phyloP scores from a whole-genome alignment of 2,888 invertebrate species.

The Polymixis flavicincta region DNA sequence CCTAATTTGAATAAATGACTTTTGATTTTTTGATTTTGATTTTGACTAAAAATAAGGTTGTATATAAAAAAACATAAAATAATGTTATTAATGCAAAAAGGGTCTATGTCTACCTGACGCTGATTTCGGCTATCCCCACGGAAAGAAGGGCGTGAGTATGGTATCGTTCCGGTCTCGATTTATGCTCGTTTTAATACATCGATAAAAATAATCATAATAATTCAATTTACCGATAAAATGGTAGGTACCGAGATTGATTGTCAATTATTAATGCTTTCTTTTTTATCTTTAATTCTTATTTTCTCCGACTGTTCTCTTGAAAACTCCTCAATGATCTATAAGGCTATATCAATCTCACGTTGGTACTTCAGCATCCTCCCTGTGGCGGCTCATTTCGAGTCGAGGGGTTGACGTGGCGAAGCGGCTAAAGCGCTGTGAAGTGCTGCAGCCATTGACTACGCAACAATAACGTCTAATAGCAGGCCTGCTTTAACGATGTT shows the following conservation, averaged over 20 bases:
- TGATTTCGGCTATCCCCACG: too few relatives aligned
- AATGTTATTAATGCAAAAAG: too few relatives aligned
- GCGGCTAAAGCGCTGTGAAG: constrained; percentile 78
- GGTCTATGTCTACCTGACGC: too few relatives aligned
- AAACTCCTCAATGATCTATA: constrained; percentile 43
- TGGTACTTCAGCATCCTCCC: constrained; percentile 58
- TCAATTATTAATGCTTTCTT: neutral
- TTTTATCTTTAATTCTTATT: neutral
- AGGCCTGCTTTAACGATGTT: constrained; percentile 68
- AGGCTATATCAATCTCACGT: constrained; percentile 64
- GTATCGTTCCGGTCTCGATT: neutral
- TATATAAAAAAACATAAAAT: too few relatives aligned
- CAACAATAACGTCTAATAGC: constrained; percentile 83
- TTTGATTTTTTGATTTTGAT: too few relatives aligned
- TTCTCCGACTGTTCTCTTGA: constrained; percentile 20
- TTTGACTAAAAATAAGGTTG: too few relatives aligned
- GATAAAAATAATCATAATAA: constrained; percentile 3
- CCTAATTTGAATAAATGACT: too few relatives aligned
- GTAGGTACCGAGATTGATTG: constrained; percentile 2
- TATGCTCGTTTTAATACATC: neutral
- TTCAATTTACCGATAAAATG: constrained; percentile 19
- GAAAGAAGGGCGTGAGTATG: neutral
- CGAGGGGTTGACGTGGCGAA: constrained; percentile 77
- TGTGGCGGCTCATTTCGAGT: constrained; percentile 73
- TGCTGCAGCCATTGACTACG: constrained; percentile 76